phyloP scores from a whole-genome alignment of 2,797 vertebrate species.

The Tangara arthus region DNA sequence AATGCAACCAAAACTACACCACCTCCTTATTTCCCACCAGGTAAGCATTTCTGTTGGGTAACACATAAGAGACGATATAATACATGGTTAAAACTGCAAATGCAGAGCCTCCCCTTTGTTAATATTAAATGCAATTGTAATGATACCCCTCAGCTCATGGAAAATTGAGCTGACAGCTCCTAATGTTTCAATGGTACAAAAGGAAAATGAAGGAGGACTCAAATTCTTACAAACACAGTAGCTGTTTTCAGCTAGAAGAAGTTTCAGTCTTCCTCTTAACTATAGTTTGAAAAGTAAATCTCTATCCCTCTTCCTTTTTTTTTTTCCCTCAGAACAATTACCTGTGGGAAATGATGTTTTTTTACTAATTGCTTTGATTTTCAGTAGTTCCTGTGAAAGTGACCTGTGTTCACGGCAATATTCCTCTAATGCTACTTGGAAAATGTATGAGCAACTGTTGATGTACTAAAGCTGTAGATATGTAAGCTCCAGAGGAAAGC shows the following conservation, averaged over 20 bases:
- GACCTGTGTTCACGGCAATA: not conserved
- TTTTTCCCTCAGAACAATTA: not conserved
- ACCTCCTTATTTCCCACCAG: constrained; percentile 34
- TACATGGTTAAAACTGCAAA: not conserved
- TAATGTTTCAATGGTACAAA: not conserved
- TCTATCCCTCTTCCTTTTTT: not conserved
- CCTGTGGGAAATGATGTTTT: rapidly evolving
- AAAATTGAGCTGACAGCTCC: not conserved
- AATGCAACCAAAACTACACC: not conserved
- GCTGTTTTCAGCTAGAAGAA: not conserved
- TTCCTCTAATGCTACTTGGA: not conserved
- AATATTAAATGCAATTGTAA: not conserved
- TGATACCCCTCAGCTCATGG: not conserved
- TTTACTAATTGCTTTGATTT: not conserved
- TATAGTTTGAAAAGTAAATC: not conserved
- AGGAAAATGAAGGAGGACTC: not conserved
- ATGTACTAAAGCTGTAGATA: not conserved
- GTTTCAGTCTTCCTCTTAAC: not conserved
- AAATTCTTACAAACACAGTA: not conserved
- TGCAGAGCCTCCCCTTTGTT: not conserved
- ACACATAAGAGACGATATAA: not conserved
- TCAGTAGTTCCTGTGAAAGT: not conserved
- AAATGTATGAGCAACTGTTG: not conserved
- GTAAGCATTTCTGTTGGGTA: not conserved
- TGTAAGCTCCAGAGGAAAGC: not conserved